A percentile compares a stretch with the other conserved stretches of the same genome.
Evolutionary conservation across 2,113 vertebrate genomes (phyloP).

Genomic region (Sorex fumeus): DNA sequence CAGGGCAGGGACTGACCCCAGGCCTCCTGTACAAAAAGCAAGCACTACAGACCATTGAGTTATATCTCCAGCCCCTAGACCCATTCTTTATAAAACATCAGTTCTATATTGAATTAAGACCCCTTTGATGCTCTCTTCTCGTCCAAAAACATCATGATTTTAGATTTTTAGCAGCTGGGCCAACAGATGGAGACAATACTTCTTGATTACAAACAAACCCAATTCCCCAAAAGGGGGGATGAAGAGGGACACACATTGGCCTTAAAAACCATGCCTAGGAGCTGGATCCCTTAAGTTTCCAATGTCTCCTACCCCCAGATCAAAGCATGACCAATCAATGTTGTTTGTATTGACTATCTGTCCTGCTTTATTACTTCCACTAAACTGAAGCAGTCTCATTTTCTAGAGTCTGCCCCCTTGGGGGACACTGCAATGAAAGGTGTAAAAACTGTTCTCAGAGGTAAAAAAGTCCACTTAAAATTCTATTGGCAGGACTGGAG

Average conservation of each 20-base stretch:
- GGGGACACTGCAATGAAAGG: constrained; percentile 46
- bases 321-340: constrained; percentile 51
- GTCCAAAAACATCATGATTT: constrained; percentile 12
- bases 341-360: constrained; percentile 16
- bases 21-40: no score
- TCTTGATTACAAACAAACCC: constrained; percentile 41
- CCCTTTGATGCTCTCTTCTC: constrained; percentile 21
- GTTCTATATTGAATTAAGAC: not conserved
- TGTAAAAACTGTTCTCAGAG: constrained; percentile 33
- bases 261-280: constrained; percentile 53
- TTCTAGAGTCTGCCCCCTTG: constrained; percentile 7
- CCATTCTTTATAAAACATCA: not conserved
- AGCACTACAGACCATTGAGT: not conserved
- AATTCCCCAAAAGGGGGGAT: not conserved
- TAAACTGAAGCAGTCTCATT: constrained; percentile 24
- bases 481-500: not conserved
- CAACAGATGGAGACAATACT: not conserved
- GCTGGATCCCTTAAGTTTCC: constrained; percentile 11
- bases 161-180: constrained; percentile 27
- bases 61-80: not conserved
- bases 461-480: constrained; percentile 42
- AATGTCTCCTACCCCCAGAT: constrained; percentile 23
- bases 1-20: no score
- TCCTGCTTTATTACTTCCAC: constrained; percentile 57
- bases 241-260: not conserved